Percentiles rank a stretch among this genome's conserved stretches.
phyloP scores from a whole-genome alignment of 2,888 invertebrate genomes.

The Gymnocheta viridis region DNA sequence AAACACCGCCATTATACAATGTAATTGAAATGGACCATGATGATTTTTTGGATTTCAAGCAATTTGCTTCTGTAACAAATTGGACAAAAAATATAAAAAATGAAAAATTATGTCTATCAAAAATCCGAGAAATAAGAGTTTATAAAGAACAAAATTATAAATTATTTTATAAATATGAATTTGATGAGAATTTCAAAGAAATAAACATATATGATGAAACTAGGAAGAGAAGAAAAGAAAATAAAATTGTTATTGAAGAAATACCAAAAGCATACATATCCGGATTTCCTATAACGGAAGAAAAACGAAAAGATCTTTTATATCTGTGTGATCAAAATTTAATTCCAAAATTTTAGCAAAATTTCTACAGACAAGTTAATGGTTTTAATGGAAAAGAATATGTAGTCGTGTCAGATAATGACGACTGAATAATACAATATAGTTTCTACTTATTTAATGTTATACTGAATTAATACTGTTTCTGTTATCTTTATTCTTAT shows the following conservation, averaged over 20 bases:
- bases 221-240: constrained; percentile 38
- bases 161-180: constrained; percentile 46
- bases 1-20: constrained; percentile 43
- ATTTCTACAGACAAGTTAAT: constrained; percentile 28
- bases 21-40: constrained; percentile 53
- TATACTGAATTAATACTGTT: too few species aligned
- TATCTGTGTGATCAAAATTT: constrained; percentile 31
- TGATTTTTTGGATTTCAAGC: constrained; percentile 57
- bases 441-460: too few species aligned
- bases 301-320: constrained; percentile 44
- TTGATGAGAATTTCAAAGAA: constrained; percentile 46
- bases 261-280: constrained; percentile 46
- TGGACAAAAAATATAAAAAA: constrained; percentile 55
- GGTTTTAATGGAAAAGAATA: too few species aligned
- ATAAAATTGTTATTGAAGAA: constrained; percentile 35
- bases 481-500: too few species aligned
- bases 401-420: too few species aligned
- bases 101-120: constrained; percentile 36
- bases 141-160: constrained; percentile 44
- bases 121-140: too few species aligned
- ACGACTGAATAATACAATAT: too few species aligned
- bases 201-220: too few species aligned
- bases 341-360: constrained; percentile 20
- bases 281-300: too few species aligned
- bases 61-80: constrained; percentile 46